Evolutionary conservation across 2,888 invertebrate genomes (phyloP).

Genomic region (Harpalus rufipes): DNA sequence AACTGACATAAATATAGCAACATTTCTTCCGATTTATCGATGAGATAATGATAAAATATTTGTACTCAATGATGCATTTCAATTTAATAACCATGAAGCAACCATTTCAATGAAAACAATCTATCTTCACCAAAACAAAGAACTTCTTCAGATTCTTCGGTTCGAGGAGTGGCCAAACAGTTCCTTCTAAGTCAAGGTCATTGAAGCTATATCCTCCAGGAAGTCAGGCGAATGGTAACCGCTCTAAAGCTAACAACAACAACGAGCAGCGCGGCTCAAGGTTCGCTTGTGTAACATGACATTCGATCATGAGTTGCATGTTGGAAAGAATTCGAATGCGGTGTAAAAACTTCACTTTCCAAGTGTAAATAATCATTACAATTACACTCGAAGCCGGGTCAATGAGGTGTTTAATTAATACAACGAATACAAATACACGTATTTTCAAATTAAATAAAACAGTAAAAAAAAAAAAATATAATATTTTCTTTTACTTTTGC

Average conservation of each 20-base stretch:
- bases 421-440: too few relatives aligned
- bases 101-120: slow-evolving; percentile 9
- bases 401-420: too few relatives aligned
- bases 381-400: background rate
- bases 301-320: slow-evolving; percentile 62
- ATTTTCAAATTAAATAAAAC: too few relatives aligned
- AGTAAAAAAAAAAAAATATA: too few relatives aligned
- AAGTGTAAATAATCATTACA: slow-evolving; percentile 51
- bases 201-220: slow-evolving; percentile 47
- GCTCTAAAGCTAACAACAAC: slow-evolving; percentile 19
- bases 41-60: slow-evolving; percentile 4
- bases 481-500: too few relatives aligned
- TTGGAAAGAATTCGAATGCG: slow-evolving; percentile 51
- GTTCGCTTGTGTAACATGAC: slow-evolving; percentile 61
- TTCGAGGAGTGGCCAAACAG: slow-evolving; percentile 51
- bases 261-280: slow-evolving; percentile 29
- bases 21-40: background rate
- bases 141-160: background rate
- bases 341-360: slow-evolving; percentile 53
- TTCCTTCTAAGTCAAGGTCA: slow-evolving; percentile 59
- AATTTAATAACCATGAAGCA: slow-evolving; percentile 25
- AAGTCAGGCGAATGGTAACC: slow-evolving; percentile 46
- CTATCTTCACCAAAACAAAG: slow-evolving; percentile 33
- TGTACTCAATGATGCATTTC: slow-evolving; percentile 9
- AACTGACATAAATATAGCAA: background rate